These are phyloP conservation scores for Varecia variegata DNA, from an alignment of 2,797 vertebrate species.

Conservation along the genomic window DNA sequence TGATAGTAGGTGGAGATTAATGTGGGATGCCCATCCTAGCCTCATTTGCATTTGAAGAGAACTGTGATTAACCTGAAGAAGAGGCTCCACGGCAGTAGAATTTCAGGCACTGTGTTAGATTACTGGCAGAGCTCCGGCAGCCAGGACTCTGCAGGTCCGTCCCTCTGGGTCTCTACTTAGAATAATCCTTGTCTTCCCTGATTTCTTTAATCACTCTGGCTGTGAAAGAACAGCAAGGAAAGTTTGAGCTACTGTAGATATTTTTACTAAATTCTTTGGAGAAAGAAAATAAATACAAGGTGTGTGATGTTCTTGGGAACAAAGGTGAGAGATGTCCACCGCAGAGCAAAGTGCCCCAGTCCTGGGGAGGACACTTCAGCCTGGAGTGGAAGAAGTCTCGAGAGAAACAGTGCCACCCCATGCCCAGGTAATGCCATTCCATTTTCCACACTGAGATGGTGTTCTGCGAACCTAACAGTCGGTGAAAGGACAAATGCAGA, in stretches of 20 bases:
- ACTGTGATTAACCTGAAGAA: slow-evolving; percentile 61
- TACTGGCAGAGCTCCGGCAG: not conserved
- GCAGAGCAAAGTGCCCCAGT: not conserved
- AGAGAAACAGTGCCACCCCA: not conserved
- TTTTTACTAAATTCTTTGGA: not conserved
- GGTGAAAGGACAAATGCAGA: not conserved
- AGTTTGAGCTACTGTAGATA: not conserved
- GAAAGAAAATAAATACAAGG: slow-evolving; percentile 13
- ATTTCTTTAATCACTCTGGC: not conserved
- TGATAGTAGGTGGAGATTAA: not conserved
- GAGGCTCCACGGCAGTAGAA: not conserved
- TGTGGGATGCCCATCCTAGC: not conserved
- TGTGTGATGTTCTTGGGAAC: not conserved
- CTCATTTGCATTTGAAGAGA: slow-evolving; percentile 72
- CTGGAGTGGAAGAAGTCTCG: not conserved
- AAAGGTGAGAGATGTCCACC: not conserved
- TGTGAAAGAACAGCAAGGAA: not conserved
- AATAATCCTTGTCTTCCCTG: not conserved
- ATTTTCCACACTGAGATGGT: too few species aligned
- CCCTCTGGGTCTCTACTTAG: not conserved
- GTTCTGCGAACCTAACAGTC: not conserved
- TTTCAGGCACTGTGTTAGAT: not conserved
- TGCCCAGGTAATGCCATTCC: not conserved
- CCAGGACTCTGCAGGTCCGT: not conserved
- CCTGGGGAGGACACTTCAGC: not conserved